phyloP scores from a whole-genome alignment of 1,140 invertebrate species.

The Triops cancriformis region DNA sequence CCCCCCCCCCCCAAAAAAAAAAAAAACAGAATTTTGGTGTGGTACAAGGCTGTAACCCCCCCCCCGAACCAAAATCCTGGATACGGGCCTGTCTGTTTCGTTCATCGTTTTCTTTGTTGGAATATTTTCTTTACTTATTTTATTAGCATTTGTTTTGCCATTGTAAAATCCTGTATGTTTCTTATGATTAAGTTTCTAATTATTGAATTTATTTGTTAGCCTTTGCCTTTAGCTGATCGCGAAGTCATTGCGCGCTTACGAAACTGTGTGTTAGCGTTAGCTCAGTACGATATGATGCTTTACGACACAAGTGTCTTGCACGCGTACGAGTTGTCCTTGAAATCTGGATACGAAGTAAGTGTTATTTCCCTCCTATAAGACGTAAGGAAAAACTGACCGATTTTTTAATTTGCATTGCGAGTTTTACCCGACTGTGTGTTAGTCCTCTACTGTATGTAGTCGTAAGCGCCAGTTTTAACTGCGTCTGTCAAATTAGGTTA shows the following conservation, averaged over 20 bases:
- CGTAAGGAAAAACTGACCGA: not conserved
- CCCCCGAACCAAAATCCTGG: too few species aligned
- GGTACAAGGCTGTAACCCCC: too few species aligned
- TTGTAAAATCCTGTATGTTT: slow-evolving; percentile 5
- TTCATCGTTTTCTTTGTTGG: too few species aligned
- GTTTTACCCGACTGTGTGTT: not conserved
- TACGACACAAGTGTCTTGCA: slow-evolving; percentile 87
- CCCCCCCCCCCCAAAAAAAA: too few species aligned
- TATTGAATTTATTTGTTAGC: slow-evolving; percentile 40
- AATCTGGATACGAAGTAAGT: slow-evolving; percentile 57
- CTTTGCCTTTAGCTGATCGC: slow-evolving; percentile 58
- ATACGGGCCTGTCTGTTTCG: too few species aligned
- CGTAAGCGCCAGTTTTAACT: too few species aligned
- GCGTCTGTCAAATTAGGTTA: too few species aligned
- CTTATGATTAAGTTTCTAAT: slow-evolving; percentile 21
- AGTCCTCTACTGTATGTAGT: not conserved
- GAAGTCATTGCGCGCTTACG: slow-evolving; percentile 75
- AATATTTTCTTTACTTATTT: slow-evolving; percentile 26
- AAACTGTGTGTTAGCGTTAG: slow-evolving; percentile 80
- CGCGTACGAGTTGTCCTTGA: slow-evolving; percentile 80
- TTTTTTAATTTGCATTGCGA: not conserved
- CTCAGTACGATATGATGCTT: slow-evolving; percentile 74
- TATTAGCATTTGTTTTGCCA: slow-evolving; percentile 19
- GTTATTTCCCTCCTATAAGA: slow-evolving; percentile 20
- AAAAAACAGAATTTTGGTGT: too few species aligned